Evolutionary conservation across 1,140 invertebrate genomes (phyloP).

Genomic region (Calosoma granatense): DNA sequence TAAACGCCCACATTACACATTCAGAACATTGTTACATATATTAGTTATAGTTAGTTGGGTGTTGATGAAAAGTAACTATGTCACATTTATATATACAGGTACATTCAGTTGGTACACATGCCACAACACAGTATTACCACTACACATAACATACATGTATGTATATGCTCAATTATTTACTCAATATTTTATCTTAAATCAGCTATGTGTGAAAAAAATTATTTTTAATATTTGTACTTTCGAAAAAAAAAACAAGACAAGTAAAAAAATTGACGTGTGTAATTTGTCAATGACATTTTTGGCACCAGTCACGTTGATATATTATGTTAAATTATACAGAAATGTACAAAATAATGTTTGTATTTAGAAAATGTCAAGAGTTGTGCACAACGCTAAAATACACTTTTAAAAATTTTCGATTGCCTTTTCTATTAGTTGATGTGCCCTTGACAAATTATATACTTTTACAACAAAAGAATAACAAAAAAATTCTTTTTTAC

Average conservation of each 20-base stretch:
- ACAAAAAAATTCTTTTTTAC: neutral
- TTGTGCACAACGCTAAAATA: too few species aligned
- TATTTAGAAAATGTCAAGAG: neutral
- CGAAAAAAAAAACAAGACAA: neutral
- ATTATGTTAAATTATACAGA: neutral
- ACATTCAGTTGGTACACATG: too few species aligned
- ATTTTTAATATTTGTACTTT: neutral
- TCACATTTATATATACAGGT: too few species aligned
- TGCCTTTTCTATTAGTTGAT: too few species aligned
- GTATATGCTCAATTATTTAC: neutral
- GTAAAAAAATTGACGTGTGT: neutral
- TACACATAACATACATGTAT: neutral
- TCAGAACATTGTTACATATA: too few species aligned
- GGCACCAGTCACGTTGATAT: neutral
- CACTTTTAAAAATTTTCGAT: too few species aligned
- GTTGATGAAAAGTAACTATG: too few species aligned
- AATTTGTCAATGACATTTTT: neutral
- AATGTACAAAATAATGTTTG: neutral
- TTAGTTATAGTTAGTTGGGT: too few species aligned
- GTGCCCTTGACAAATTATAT: neutral
- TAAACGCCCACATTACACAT: too few species aligned
- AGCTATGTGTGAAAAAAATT: neutral
- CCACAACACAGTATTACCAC: too few species aligned
- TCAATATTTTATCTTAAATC: neutral
- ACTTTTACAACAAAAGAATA: neutral